Percentiles rank a stretch among this genome's conserved stretches.
Conservation (phyloP, 1,140 invertebrate genomes). For the Drosophila sucinea region DNA sequence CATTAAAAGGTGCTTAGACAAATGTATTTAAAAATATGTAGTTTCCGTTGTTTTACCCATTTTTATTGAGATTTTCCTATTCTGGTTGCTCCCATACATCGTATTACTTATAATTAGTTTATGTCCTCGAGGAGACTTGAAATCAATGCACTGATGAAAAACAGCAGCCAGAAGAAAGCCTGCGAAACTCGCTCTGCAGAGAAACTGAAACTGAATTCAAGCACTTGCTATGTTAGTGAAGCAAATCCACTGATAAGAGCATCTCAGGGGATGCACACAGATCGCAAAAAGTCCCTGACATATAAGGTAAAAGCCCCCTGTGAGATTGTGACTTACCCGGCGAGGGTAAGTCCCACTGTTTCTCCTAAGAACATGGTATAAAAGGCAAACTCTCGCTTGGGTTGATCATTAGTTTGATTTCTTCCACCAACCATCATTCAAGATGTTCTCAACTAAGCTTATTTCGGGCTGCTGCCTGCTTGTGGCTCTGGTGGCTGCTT, state of each 20-base stretch:
- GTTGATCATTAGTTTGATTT: conserved; percentile 38
- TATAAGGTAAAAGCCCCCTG: conserved; percentile 29
- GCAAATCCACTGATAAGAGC: background rate
- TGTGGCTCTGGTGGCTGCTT: conserved; percentile 22
- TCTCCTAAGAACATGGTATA: conserved; percentile 33
- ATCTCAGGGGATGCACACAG: conserved; percentile 35
- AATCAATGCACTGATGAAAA: background rate
- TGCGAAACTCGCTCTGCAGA: background rate
- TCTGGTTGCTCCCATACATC: background rate
- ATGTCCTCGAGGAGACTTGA: background rate
- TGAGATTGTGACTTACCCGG: conserved; percentile 23
- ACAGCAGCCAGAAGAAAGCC: background rate
- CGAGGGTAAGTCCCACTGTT: conserved; percentile 27
- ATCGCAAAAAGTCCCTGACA: conserved; percentile 19
- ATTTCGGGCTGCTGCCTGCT: conserved; percentile 36
- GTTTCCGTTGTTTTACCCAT: no score
- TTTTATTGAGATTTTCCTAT: background rate
- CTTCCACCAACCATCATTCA: background rate
- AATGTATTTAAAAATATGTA: no score
- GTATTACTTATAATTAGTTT: conserved; percentile 1
- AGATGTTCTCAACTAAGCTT: conserved; percentile 47
- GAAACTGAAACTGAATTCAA: background rate
- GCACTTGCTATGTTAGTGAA: background rate
- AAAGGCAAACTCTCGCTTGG: background rate
- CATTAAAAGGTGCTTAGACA: no score